phyloP scores from a whole-genome alignment of 2,888 invertebrate genomes.

The Hyppa rectilinea region DNA sequence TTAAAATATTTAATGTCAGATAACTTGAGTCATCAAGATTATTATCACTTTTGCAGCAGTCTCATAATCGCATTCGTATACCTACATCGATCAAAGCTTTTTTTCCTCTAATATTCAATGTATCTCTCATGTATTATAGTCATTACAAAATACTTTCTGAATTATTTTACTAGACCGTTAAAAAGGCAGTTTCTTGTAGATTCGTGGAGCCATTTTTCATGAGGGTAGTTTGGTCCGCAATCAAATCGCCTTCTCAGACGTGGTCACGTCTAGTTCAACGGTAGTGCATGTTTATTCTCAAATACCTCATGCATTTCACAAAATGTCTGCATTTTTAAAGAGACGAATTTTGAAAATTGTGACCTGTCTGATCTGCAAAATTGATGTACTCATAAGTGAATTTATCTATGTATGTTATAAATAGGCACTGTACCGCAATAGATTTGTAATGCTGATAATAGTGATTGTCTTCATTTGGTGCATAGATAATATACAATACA shows the following conservation, averaged over 20 bases:
- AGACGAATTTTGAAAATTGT: not conserved
- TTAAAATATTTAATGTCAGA: not conserved
- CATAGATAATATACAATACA: too few relatives aligned
- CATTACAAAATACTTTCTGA: constrained; percentile 4
- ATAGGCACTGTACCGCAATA: not conserved
- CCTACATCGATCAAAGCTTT: not conserved
- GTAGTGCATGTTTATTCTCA: constrained; percentile 51
- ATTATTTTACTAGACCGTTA: not conserved
- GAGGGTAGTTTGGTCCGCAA: constrained; percentile 49
- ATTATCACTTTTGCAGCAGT: not conserved
- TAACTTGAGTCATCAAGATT: not conserved
- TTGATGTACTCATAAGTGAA: too few relatives aligned
- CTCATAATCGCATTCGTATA: not conserved
- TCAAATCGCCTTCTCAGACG: constrained; percentile 47
- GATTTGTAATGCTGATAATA: not conserved
- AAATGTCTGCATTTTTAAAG: constrained; percentile 38
- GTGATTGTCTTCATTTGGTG: not conserved
- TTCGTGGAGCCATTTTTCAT: constrained; percentile 16
- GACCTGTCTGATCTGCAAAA: too few relatives aligned
- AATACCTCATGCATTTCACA: constrained; percentile 36
- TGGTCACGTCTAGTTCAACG: constrained; percentile 44
- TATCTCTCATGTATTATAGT: too few relatives aligned
- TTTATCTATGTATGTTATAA: too few relatives aligned
- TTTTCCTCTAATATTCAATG: not conserved
- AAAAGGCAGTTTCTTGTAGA: constrained; percentile 32